Percentiles rank a stretch among this genome's conserved stretches.
These are phyloP conservation scores for Orthosia gothica DNA, from an alignment of 2,888 invertebrate species.

Conservation along the genomic window DNA sequence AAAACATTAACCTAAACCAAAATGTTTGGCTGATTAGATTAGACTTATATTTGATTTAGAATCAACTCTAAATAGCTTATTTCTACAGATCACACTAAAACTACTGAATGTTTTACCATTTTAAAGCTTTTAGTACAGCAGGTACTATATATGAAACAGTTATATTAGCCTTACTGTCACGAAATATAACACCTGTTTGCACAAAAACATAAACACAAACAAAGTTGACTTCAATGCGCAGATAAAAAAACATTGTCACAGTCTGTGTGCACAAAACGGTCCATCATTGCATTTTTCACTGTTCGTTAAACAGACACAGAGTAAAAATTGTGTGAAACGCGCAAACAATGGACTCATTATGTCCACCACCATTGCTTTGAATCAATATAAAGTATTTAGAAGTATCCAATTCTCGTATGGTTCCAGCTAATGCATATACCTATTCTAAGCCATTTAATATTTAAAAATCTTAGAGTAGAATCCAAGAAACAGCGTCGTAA, in stretches of 20 bases:
- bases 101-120: slow-evolving; percentile 11
- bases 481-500: slow-evolving; percentile 22
- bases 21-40: no score
- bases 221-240: slow-evolving; percentile 23
- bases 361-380: neutral
- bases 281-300: slow-evolving; percentile 38
- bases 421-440: slow-evolving; percentile 19
- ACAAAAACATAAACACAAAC: slow-evolving; percentile 21
- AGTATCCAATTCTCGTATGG: slow-evolving; percentile 10
- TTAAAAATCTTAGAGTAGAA: slow-evolving; percentile 36
- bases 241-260: slow-evolving; percentile 27
- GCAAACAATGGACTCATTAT: slow-evolving; percentile 13
- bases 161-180: neutral
- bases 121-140: neutral
- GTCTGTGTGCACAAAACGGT: slow-evolving; percentile 23
- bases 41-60: no score
- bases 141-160: neutral
- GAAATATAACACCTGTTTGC: slow-evolving; percentile 24
- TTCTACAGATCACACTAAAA: neutral
- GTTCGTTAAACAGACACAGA: slow-evolving; percentile 35
- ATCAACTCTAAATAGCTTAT: neutral
- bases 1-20: neutral
- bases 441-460: slow-evolving; percentile 41
- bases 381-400: slow-evolving; percentile 31
- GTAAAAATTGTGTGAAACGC: slow-evolving; percentile 9